Evolutionary conservation across 2,113 vertebrate genomes (phyloP).

Genomic region (Scopus umbretta): DNA sequence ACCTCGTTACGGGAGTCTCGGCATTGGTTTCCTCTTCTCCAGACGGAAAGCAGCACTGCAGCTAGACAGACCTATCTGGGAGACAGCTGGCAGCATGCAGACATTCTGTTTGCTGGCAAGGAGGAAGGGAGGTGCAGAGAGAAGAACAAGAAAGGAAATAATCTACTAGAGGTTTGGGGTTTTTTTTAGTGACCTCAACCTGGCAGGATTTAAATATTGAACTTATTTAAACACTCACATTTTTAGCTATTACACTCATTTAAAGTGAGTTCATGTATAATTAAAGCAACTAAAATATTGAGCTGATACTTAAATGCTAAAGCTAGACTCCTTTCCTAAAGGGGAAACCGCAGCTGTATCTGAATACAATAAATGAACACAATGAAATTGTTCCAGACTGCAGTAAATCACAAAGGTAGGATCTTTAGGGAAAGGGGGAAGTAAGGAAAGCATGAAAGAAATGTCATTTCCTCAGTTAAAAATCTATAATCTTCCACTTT

Average conservation of each 20-base stretch:
- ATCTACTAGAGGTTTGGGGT: neutral
- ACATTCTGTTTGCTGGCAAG: neutral
- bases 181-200: neutral
- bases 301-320: conserved; percentile 29
- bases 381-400: neutral
- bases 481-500: neutral
- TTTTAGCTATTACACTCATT: neutral
- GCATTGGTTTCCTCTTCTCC: neutral
- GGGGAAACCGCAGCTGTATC: neutral
- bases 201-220: conserved; percentile 20
- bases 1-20: neutral
- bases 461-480: neutral
- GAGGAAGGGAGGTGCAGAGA: neutral
- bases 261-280: conserved; percentile 37
- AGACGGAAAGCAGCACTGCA: neutral
- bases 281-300: conserved; percentile 57
- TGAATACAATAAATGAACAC: conserved; percentile 7
- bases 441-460: neutral
- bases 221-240: neutral
- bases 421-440: neutral
- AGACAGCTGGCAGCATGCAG: neutral
- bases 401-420: conserved; percentile 10
- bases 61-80: neutral
- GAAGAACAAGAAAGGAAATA: neutral
- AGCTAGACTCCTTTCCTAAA: neutral